Percentiles rank a stretch among this genome's conserved stretches.
Evolutionary conservation across 2,888 invertebrate species (phyloP).

Genomic region (Chrysolina haemoptera): DNA sequence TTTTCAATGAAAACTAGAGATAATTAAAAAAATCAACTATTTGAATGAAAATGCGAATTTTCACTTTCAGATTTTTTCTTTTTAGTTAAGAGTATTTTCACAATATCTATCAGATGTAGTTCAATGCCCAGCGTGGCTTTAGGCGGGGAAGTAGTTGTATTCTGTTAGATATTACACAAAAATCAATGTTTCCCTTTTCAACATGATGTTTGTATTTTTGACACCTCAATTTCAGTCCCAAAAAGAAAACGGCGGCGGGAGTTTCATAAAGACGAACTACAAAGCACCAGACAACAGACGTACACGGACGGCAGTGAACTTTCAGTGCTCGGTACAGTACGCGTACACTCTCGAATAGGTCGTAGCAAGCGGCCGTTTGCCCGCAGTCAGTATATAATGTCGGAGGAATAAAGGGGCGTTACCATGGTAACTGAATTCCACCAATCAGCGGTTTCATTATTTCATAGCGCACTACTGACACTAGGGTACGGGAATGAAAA

Average conservation of each 20-base stretch:
- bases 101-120: too few species aligned
- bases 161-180: too few species aligned
- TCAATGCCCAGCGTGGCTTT: too few species aligned
- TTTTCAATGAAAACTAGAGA: too few species aligned
- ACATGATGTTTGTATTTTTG: too few species aligned
- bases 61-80: too few species aligned
- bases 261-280: neutral
- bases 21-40: too few species aligned
- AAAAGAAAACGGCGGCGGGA: neutral
- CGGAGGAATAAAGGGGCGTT: conserved; percentile 64
- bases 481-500: conserved; percentile 55
- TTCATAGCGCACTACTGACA: conserved; percentile 63
- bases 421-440: conserved; percentile 68
- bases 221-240: neutral
- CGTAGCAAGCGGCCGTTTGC: conserved; percentile 17
- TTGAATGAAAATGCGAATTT: too few species aligned
- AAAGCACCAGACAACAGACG: neutral
- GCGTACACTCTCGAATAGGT: conserved; percentile 15
- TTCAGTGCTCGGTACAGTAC: conserved; percentile 5
- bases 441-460: conserved; percentile 69
- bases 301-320: neutral
- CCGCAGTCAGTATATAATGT: conserved; percentile 46
- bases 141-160: too few species aligned
- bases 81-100: too few species aligned
- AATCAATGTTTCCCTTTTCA: too few species aligned